Evolutionary conservation across 1,140 invertebrate genomes (phyloP), one percentile per base, ranked within the genome.

Genomic region (Platorchestia sp.): DNA sequence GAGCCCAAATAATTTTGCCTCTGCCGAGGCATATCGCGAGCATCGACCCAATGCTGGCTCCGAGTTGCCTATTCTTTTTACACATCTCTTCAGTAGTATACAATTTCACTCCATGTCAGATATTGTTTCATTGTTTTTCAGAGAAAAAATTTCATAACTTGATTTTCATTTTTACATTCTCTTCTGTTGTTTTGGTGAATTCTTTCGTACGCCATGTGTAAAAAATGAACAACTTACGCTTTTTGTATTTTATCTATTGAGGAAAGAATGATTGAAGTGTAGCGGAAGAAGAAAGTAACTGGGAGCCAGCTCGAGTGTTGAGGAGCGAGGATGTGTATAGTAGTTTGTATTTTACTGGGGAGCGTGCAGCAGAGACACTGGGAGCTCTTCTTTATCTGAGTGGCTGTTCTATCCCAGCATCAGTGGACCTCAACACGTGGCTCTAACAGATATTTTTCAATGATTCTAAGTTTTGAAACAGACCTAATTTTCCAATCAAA

Each of bases 351-450:
- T 42, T 7, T 90, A 44, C 10, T 45, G 45, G 45, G 91, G 91
- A 44, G 45, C 45, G 91, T 47, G 43, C 91, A 93, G 91, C 91
- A 45, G 91, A 42, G 89, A 42, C 41, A 47, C 43, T 93, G 91
- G 91, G 91, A 93, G 91, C 19, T 93, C 45, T 93, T 93, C 91
- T 93, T 10, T 93, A 6, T 89, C 87, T 89, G 41, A 89, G 59
- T 75, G 59, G 14, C 59, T 75, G 14, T 75, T 75, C 59, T 75
- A 75, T 75, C 59, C 36, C 59, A 75, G 59, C 59, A 75, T 75
- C 59, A 36, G 59, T 75, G 59, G 14, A 27, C 36, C 59, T 75
- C 27, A 27, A 75, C 59, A 75, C 59, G 3, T 27, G 10, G 59
- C 27, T 75, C 59, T 75, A 3, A 19, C 3, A 36, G 59, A 22